phyloP scores from a whole-genome alignment of 2,113 vertebrate genomes.

The Aleadryas rufinucha region DNA sequence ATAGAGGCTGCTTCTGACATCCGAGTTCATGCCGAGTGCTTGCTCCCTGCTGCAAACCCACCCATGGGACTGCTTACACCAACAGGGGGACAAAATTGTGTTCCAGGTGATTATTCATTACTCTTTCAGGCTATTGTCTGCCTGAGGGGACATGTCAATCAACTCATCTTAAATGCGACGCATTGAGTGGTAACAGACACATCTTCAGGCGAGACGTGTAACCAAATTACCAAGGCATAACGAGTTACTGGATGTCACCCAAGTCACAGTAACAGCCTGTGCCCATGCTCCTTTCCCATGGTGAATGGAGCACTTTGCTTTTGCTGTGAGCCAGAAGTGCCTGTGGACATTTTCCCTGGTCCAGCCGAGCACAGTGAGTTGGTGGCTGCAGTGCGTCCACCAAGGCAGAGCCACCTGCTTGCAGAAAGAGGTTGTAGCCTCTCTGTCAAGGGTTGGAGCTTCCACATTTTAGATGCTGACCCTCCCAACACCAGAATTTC shows the following conservation, averaged over 20 bases:
- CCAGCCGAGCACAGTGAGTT: neutral
- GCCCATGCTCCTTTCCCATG: rapidly evolving
- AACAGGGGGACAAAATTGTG: neutral
- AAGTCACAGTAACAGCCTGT: neutral
- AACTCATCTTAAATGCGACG: neutral
- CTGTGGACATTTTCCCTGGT: neutral
- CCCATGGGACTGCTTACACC: neutral
- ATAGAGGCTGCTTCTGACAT: neutral
- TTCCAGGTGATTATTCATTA: neutral
- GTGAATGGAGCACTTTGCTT: neutral
- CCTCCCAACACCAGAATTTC: neutral
- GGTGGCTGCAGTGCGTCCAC: rapidly evolving
- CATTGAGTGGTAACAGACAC: neutral
- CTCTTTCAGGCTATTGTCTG: neutral
- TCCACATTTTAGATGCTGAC: neutral
- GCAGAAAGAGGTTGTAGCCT: neutral
- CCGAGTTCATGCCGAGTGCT: rapidly evolving
- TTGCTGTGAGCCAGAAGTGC: neutral
- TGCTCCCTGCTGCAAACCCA: neutral
- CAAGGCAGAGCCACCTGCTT: neutral
- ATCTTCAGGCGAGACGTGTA: neutral
- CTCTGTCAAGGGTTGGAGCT: neutral
- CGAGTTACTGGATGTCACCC: neutral
- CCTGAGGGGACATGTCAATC: neutral
- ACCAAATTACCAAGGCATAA: neutral